phyloP scores from a whole-genome alignment of 1,140 invertebrate genomes.

The Cotesia chilonis region DNA sequence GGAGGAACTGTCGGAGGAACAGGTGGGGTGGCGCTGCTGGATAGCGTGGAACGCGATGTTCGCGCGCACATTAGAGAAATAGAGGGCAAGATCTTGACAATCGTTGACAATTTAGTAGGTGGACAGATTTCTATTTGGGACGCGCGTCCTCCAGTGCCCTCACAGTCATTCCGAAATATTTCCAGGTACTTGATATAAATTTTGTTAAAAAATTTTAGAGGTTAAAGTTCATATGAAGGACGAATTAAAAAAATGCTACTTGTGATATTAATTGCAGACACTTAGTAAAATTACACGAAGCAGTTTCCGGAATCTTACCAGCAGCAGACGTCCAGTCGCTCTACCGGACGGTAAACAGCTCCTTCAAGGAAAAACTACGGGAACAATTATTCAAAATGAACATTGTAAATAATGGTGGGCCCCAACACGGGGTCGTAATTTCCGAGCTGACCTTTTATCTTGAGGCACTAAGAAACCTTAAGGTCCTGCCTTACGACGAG shows the following conservation, averaged over 20 bases:
- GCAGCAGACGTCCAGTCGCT: slow-evolving; percentile 76
- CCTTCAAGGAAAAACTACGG: slow-evolving; percentile 86
- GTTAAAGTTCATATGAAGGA: not conserved
- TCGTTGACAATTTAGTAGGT: slow-evolving; percentile 85
- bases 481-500: slow-evolving; percentile 79
- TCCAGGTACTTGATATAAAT: slow-evolving; percentile 66
- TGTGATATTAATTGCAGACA: slow-evolving; percentile 69
- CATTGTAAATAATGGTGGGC: slow-evolving; percentile 93
- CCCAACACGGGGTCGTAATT: slow-evolving; percentile 94
- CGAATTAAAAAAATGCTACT: not conserved
- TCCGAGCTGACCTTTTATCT: slow-evolving; percentile 96
- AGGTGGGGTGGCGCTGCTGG: slow-evolving; percentile 66
- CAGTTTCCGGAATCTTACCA: slow-evolving; percentile 82
- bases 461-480: slow-evolving; percentile 87
- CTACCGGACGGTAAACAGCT: slow-evolving; percentile 84
- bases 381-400: slow-evolving; percentile 87
- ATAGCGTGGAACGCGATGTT: slow-evolving; percentile 81
- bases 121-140: slow-evolving; percentile 86
- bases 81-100: slow-evolving; percentile 87
- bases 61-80: slow-evolving; percentile 90
- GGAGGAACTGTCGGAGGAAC: slow-evolving; percentile 42
- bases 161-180: slow-evolving; percentile 89
- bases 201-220: not conserved
- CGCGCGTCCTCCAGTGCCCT: slow-evolving; percentile 94
- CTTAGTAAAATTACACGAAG: slow-evolving; percentile 91